Evolutionary conservation across 2,888 invertebrate genomes (phyloP).

Genomic region (Mechanitis mazaeus): DNA sequence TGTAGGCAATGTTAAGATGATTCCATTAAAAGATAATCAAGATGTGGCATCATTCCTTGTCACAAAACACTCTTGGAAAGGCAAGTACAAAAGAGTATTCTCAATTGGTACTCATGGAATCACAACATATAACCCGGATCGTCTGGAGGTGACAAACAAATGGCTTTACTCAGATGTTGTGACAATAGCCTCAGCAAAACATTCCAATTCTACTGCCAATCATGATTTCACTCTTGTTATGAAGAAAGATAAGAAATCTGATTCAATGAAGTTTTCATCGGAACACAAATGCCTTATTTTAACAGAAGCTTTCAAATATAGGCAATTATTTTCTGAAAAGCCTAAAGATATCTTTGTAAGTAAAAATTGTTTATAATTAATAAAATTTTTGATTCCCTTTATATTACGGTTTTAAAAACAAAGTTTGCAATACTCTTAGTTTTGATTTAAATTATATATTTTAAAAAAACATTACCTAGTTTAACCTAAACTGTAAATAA

Average conservation of each 20-base stretch:
- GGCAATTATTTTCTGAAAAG: constrained; percentile 87
- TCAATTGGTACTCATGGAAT: constrained; percentile 96
- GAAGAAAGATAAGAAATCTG: constrained; percentile 93
- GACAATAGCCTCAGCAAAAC: constrained; percentile 79
- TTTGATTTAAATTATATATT: too few relatives aligned
- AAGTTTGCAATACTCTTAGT: too few relatives aligned
- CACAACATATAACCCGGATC: constrained; percentile 93
- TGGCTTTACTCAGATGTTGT: constrained; percentile 91
- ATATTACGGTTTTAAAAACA: too few relatives aligned
- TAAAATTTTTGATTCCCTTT: too few relatives aligned
- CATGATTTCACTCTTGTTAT: constrained; percentile 89
- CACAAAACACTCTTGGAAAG: constrained; percentile 99
- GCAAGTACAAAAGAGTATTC: constrained; percentile 98
- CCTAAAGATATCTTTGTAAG: constrained; percentile 86
- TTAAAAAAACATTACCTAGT: too few relatives aligned
- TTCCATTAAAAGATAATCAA: constrained; percentile 92
- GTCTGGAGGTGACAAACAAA: constrained; percentile 87
- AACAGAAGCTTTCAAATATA: constrained; percentile 91
- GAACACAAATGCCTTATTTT: constrained; percentile 95
- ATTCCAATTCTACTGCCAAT: constrained; percentile 70
- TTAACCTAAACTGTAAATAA: too few relatives aligned
- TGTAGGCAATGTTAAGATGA: constrained; percentile 81
- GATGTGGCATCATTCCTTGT: constrained; percentile 98
- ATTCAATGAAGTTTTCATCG: constrained; percentile 97
- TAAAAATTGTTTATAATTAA: constrained; percentile 28